Conservation (phyloP, 2,113 vertebrate genomes). For the Sturnira hondurensis region DNA sequence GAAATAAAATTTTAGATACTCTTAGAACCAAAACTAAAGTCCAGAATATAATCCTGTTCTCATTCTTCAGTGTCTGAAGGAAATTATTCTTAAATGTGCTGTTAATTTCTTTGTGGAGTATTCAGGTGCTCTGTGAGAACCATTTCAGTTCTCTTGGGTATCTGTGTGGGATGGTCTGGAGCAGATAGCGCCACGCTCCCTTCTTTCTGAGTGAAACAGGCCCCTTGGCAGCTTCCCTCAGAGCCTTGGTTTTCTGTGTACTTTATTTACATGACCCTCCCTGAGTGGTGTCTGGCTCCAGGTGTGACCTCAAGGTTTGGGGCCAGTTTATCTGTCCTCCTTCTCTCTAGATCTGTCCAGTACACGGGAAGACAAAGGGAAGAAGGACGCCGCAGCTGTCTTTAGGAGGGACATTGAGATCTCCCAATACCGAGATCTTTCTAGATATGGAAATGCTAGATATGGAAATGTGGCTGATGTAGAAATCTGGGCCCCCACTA, state of each 20-base stretch:
- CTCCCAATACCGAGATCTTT: background rate
- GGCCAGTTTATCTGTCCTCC: background rate
- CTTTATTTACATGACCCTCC: background rate
- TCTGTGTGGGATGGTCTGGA: background rate
- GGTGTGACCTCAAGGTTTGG: background rate
- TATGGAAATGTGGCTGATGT: background rate
- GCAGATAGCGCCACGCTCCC: background rate
- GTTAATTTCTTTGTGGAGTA: background rate
- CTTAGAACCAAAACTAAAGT: slow-evolving; percentile 18
- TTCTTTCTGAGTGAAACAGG: background rate
- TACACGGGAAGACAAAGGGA: background rate
- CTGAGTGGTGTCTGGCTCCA: background rate
- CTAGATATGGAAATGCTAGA: background rate
- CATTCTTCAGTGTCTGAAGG: background rate
- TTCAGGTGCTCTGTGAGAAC: background rate
- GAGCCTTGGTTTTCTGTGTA: background rate
- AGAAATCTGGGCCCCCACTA: background rate
- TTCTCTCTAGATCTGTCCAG: background rate
- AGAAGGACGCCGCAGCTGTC: background rate
- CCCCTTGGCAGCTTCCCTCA: background rate
- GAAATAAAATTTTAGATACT: slow-evolving; percentile 45
- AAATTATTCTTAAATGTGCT: background rate
- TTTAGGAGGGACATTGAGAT: background rate
- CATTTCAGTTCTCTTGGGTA: background rate
- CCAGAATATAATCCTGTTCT: background rate